Evolutionary conservation across 2,888 invertebrate species (phyloP).

Genomic region (Seira musarum): DNA sequence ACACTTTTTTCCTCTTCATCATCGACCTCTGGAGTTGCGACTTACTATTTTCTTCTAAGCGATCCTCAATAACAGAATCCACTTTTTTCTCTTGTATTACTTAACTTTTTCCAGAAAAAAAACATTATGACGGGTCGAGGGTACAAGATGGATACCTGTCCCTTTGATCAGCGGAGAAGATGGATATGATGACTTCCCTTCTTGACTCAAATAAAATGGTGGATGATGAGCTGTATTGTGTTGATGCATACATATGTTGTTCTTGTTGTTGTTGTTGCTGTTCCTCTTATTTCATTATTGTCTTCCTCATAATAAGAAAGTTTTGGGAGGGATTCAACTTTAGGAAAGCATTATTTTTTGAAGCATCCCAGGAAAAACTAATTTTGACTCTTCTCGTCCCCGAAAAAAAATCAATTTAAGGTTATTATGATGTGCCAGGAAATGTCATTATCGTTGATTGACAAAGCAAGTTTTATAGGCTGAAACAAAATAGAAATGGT

Average conservation of each 20-base stretch:
- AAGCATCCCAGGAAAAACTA: neutral
- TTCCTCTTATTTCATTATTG: too few relatives aligned
- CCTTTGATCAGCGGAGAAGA: neutral
- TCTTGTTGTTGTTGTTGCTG: too few relatives aligned
- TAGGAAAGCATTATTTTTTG: too few relatives aligned
- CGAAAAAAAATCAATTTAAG: constrained; percentile 7
- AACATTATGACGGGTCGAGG: neutral
- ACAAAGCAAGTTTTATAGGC: neutral
- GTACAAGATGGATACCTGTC: constrained; percentile 26
- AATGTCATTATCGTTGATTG: constrained; percentile 16
- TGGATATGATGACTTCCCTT: constrained; percentile 15
- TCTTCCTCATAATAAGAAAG: too few relatives aligned
- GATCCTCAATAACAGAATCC: neutral
- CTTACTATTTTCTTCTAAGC: neutral
- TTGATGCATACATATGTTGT: too few relatives aligned
- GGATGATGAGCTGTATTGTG: too few relatives aligned
- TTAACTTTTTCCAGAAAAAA: constrained; percentile 3
- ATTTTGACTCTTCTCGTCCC: neutral
- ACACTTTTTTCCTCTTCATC: constrained; percentile 1
- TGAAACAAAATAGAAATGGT: too few relatives aligned
- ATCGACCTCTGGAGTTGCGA: neutral
- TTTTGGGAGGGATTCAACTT: too few relatives aligned
- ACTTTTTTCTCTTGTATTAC: constrained; percentile 11
- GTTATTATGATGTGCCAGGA: constrained; percentile 1
- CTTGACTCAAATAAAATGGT: constrained; percentile 11